These are phyloP conservation scores for Sycophila sp. DNA, from an alignment of 1,140 invertebrate species.

Conservation along the genomic window DNA sequence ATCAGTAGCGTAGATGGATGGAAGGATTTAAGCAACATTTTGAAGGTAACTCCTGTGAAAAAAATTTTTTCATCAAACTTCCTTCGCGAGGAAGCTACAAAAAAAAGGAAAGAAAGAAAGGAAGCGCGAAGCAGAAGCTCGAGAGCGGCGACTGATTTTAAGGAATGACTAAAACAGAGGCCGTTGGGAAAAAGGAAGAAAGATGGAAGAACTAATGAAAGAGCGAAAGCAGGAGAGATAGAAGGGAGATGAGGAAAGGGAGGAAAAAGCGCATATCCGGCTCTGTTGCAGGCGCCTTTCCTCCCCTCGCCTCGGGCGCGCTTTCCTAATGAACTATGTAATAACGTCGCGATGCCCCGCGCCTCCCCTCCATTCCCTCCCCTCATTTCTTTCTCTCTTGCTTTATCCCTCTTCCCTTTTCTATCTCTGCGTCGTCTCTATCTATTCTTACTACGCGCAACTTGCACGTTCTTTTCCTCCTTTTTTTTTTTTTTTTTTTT, in stretches of 20 bases:
- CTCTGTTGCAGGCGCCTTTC: conserved; percentile 5
- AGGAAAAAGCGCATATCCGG: conserved; percentile 21
- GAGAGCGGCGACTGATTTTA: not conserved
- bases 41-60: too few species aligned
- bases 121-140: conserved; percentile 2
- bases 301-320: conserved; percentile 21
- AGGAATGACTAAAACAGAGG: conserved; percentile 4
- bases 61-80: too few species aligned
- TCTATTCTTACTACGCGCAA: conserved; percentile 2
- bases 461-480: not conserved
- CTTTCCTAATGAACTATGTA: conserved; percentile 44
- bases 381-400: not conserved
- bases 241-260: not conserved
- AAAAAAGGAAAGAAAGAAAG: too few species aligned
- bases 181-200: not conserved
- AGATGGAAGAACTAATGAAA: conserved; percentile 19
- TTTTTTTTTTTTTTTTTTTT: not conserved
- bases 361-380: not conserved
- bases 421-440: not conserved
- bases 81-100: too few species aligned
- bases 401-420: not conserved
- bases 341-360: conserved; percentile 46
- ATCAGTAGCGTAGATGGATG: too few species aligned
- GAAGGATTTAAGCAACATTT: too few species aligned
- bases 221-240: conserved; percentile 14